Evolutionary conservation across 2,113 vertebrate species (phyloP).

Genomic region (Salvelinus alpinus): DNA sequence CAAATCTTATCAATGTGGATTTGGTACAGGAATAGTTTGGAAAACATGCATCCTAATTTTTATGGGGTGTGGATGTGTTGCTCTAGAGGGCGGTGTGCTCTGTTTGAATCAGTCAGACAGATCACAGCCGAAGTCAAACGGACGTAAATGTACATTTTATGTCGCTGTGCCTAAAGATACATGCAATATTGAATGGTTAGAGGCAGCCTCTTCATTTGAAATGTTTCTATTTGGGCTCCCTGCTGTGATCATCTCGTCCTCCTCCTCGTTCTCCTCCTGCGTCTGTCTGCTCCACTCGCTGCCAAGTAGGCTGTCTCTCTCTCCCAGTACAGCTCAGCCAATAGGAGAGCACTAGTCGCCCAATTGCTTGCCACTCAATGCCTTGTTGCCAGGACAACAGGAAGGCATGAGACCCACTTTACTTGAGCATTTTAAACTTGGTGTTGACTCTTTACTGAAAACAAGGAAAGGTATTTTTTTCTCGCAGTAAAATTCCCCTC

Average conservation of each 20-base stretch:
- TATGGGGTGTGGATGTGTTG: conserved; percentile 20
- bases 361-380: conserved; percentile 79
- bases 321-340: conserved; percentile 58
- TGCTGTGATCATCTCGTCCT: conserved; percentile 42
- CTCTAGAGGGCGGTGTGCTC: neutral
- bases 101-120: conserved; percentile 6
- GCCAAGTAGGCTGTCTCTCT: conserved; percentile 55
- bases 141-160: conserved; percentile 30
- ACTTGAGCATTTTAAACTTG: conserved; percentile 74
- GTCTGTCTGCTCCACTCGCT: conserved; percentile 69
- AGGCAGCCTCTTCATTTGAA: conserved; percentile 50
- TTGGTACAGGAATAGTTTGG: conserved; percentile 10
- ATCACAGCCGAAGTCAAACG: conserved; percentile 9
- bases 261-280: conserved; percentile 53
- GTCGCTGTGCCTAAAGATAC: conserved; percentile 36
- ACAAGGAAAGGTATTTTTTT: conserved; percentile 52
- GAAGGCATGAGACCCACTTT: conserved; percentile 78
- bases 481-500: conserved; percentile 37
- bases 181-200: conserved; percentile 63
- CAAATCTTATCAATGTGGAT: neutral
- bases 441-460: conserved; percentile 66
- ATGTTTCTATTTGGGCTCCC: conserved; percentile 57
- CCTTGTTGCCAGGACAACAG: conserved; percentile 80
- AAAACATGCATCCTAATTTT: no score
- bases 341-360: conserved; percentile 74